Evolutionary conservation across 2,797 vertebrate genomes (phyloP), one percentile per base, ranked within the genome.

Genomic region (Lagodon rhomboides): DNA sequence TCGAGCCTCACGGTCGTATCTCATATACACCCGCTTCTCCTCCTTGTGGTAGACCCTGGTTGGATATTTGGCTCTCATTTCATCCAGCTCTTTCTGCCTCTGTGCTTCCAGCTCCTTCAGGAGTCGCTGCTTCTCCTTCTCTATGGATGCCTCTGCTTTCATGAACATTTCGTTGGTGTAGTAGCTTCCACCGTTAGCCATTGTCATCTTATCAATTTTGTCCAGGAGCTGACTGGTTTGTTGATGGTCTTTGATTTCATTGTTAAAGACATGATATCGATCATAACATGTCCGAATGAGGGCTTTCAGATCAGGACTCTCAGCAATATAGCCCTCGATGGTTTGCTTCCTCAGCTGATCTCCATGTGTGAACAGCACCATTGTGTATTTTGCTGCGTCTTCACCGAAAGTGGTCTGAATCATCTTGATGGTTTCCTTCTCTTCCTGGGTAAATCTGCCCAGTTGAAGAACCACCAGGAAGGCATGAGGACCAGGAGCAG

Each of bases 351-450:
- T 89, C 1, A 90, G 68, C 34, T 82, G 79, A 76, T 92, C 89
- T 41, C 77, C 88, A 0, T 90, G 89, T 17, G 91, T 92, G 70
- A 92, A 91, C 80, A 92, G 1, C 46, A 91, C 68, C 79, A 92
- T 87, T 0, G 87, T 87, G 83, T 84, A 88, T 12, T 78, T 49
- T 0, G 61, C 79, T 20, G 85, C 85, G 2, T 73, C 68, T 17
- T 79, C 65, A 0, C 88, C 89, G 58, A 92, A 90, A 7, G 27
- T 77, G 1, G 22, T 80, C 13, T 78, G 77, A 43, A 91, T 74
- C 12, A 79, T 34, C 55, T 30, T 79, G 17, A 90, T 1, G 2
- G 85, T 80, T 2, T 85, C 84, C 8, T 67, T 62, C 67, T 90
- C 88, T 38, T 92, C 86, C 23, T 73, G 30, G 18, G 88, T 91